Evolutionary conservation across 2,888 invertebrate species (phyloP), one percentile per base, ranked within the genome.

Genomic region (Lordiphosa andalusiaca): DNA sequence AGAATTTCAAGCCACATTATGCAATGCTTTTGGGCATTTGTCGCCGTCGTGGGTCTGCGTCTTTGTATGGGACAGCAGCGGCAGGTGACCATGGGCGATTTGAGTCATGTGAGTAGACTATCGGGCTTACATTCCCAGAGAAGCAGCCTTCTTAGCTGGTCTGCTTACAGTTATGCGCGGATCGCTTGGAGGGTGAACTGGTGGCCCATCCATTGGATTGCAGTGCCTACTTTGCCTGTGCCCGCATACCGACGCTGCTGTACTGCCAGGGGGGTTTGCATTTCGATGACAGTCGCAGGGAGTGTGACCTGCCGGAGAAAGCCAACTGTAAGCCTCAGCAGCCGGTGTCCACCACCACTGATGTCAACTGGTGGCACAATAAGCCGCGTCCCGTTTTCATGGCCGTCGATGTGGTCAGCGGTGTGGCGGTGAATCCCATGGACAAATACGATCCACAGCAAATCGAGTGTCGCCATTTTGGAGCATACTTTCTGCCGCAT

Each of bases 401-500:
- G 44, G 88, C 88, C 10, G 67, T 86, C 10, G 84, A 82, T 63
- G 68, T 76, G 5, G 12, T 42, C 13, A 86, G 72, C 1, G 86
- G 87, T 0, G 41, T 69, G 21, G 47, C 71, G 3, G 67, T 85
- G 0, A 74, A 80, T 64, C 84, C 81, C 13, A 71, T 88, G 82
- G 62, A 58, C 0, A 80, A 69, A 10, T 88, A 87, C 61, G 80
- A 88, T 58, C 77, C 87, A 0, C 23, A 65, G 9, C 62, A 82
- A 9, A 65, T 88, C 2, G 80, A 76, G 12, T 89, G 89, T 38
- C 69, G 84, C 3, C 87, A 88, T 51, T 85, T 83, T 51, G 88
- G 88, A 0, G 82, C 87, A 10, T 89, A 89, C 57, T 89, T 89
- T 57, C 44, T 89, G 46, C 89, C 89, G 4, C 88, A 89, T 77